A percentile compares a stretch with the other conserved stretches of the same genome.
phyloP scores from a whole-genome alignment of 2,113 vertebrate species.

The Gasterosteus nipponicus region DNA sequence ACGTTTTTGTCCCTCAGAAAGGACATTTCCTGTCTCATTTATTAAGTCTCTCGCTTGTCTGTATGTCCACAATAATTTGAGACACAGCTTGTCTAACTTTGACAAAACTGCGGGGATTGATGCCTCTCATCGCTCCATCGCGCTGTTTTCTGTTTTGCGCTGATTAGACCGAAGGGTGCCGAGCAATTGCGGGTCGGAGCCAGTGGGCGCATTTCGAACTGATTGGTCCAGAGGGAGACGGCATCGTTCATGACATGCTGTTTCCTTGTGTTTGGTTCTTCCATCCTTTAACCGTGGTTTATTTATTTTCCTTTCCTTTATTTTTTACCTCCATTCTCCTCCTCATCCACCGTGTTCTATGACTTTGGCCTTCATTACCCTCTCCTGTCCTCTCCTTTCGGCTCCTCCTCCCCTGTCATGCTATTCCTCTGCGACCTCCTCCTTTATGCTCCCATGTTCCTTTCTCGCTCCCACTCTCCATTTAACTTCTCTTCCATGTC shows the following conservation, averaged over 20 bases:
- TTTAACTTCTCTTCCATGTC: constrained; percentile 44
- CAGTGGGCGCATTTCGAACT: constrained; percentile 50
- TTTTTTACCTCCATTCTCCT: neutral
- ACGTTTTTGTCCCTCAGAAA: neutral
- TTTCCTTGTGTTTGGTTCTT: constrained; percentile 21
- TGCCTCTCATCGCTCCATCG: constrained; percentile 26
- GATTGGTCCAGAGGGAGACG: constrained; percentile 34
- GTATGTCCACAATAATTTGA: constrained; percentile 5
- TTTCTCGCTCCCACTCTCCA: constrained; percentile 35
- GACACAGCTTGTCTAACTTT: constrained; percentile 17
- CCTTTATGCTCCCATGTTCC: constrained; percentile 35
- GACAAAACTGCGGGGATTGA: constrained; percentile 44
- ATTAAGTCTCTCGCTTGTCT: neutral
- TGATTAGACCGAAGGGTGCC: constrained; percentile 39
- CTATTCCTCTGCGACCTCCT: constrained; percentile 39
- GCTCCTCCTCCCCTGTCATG: neutral
- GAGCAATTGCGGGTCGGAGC: constrained; percentile 44
- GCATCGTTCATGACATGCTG: constrained; percentile 36
- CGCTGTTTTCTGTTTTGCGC: constrained; percentile 32
- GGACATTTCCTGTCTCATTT: constrained; percentile 23
- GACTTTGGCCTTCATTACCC: neutral
- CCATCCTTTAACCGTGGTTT: neutral
- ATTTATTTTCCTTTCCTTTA: neutral
- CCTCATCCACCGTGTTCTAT: neutral
- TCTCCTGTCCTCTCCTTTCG: neutral